A percentile compares a stretch with the other conserved stretches of the same genome.
Evolutionary conservation across 2,113 vertebrate genomes (phyloP).

Genomic region (Pangasianodon hypophthalmus): DNA sequence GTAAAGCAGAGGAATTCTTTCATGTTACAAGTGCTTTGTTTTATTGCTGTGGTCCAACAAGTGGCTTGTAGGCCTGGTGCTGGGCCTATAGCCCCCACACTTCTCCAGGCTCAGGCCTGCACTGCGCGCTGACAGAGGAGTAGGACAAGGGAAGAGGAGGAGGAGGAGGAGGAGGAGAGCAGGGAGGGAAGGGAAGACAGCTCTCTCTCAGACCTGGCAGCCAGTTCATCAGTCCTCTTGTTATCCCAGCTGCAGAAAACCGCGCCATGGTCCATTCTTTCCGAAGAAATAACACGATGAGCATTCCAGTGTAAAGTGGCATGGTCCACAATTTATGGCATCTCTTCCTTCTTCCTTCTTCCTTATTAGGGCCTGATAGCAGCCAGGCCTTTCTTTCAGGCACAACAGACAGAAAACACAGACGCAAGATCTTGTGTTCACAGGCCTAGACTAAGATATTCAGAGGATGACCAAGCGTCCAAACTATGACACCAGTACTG

Average conservation of each 20-base stretch:
- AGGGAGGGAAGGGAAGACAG: constrained; percentile 24
- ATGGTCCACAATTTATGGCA: constrained; percentile 38
- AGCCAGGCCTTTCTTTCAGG: constrained; percentile 21
- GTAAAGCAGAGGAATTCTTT: constrained; percentile 84
- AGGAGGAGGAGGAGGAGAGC: constrained; percentile 27
- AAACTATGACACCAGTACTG: not conserved
- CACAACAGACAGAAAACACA: constrained; percentile 17
- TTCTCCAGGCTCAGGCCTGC: constrained; percentile 42
- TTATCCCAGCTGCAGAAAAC: constrained; percentile 50
- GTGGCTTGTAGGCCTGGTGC: constrained; percentile 56
- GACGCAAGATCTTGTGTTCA: constrained; percentile 9
- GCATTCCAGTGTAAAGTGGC: constrained; percentile 49
- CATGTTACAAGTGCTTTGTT: constrained; percentile 82
- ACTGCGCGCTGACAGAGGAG: constrained; percentile 51
- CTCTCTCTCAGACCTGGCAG: constrained; percentile 33
- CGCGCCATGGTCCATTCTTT: constrained; percentile 39
- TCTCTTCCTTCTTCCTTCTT: constrained; percentile 31
- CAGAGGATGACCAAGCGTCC: constrained; percentile 13
- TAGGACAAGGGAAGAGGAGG: constrained; percentile 37
- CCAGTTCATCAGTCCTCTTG: constrained; percentile 51
- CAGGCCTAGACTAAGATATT: not conserved
- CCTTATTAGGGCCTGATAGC: constrained; percentile 47
- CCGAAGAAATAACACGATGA: constrained; percentile 49
- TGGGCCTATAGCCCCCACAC: constrained; percentile 61
- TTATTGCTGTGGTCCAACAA: constrained; percentile 70